Evolutionary conservation across 2,113 vertebrate species (phyloP).

Genomic region (Pelecanoides urinatrix): DNA sequence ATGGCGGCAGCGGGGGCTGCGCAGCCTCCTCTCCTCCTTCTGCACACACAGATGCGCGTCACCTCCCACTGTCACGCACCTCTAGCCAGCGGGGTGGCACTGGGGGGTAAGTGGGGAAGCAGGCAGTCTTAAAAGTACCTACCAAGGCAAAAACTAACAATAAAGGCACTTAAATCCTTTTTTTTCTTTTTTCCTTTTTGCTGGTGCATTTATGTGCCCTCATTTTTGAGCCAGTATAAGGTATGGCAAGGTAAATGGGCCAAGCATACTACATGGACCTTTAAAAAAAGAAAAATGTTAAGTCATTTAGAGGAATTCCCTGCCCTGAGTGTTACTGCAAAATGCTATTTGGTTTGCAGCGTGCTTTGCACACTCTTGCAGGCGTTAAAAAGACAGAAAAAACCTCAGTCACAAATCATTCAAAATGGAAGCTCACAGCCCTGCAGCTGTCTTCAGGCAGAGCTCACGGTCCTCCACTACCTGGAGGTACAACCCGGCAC

Average conservation of each 20-base stretch:
- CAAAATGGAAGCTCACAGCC: background rate
- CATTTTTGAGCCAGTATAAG: background rate
- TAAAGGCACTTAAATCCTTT: background rate
- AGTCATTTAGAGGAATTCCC: slow-evolving; percentile 1
- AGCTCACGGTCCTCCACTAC: background rate
- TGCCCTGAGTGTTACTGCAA: background rate
- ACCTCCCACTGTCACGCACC: background rate
- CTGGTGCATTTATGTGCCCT: fast-evolving
- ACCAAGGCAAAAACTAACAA: background rate
- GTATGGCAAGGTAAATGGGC: background rate
- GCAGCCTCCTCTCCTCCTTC: background rate
- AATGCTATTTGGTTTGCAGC: background rate
- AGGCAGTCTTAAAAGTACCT: background rate
- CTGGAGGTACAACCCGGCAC: background rate
- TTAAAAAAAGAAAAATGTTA: background rate
- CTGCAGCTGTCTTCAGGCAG: background rate
- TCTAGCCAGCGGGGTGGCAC: background rate
- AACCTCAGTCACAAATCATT: background rate
- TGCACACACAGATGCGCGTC: background rate
- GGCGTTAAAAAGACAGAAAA: background rate
- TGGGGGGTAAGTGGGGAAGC: no score
- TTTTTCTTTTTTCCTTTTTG: background rate
- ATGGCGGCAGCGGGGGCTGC: background rate
- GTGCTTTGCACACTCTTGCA: background rate
- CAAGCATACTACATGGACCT: background rate